These are phyloP conservation scores for Falco rusticolus DNA, from an alignment of 2,797 vertebrate species.

Conservation along the genomic window DNA sequence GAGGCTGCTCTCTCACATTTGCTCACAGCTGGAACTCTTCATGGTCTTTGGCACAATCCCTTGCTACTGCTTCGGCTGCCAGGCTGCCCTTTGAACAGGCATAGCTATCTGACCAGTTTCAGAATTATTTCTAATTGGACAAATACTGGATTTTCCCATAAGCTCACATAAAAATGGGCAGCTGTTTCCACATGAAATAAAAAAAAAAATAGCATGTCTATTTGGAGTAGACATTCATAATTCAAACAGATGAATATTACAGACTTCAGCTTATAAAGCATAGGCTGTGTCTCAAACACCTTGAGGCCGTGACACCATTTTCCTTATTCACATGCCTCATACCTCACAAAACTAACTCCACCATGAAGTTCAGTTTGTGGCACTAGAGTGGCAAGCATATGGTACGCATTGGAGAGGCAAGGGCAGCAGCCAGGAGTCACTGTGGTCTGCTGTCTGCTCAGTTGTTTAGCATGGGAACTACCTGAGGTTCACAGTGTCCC, in stretches of 20 bases:
- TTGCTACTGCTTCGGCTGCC: neutral
- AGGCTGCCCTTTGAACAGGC: neutral
- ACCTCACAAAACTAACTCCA: neutral
- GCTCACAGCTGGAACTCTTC: conserved; percentile 51
- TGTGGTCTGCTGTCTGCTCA: neutral
- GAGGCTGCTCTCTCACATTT: neutral
- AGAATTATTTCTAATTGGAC: conserved; percentile 11
- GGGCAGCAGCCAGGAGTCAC: neutral
- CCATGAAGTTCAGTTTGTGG: neutral
- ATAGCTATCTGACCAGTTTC: neutral
- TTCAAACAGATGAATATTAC: neutral
- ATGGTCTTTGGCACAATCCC: neutral
- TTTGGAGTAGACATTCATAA: neutral
- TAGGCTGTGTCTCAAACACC: neutral
- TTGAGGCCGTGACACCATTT: neutral
- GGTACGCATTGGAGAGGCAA: neutral
- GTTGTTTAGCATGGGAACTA: neutral
- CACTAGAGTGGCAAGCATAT: neutral
- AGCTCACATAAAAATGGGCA: neutral
- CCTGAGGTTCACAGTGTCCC: neutral
- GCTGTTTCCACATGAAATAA: neutral
- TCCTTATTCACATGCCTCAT: neutral
- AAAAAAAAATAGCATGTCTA: neutral
- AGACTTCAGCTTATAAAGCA: neutral
- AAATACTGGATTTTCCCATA: conserved; percentile 18